phyloP scores from a whole-genome alignment of 2,888 invertebrate genomes.

The Eupeodes luniger region DNA sequence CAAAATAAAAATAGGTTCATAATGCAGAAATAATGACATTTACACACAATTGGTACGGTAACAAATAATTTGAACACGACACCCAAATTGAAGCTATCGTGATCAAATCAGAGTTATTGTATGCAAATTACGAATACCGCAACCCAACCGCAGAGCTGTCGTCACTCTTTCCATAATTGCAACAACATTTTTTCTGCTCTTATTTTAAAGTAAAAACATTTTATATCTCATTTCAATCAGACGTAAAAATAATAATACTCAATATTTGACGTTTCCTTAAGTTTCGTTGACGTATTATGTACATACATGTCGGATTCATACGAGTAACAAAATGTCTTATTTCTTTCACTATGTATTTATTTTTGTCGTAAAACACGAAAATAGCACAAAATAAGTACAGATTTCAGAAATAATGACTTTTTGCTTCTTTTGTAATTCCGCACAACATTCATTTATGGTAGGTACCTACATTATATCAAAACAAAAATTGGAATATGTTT shows the following conservation, averaged over 20 bases:
- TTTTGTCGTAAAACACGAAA: not conserved
- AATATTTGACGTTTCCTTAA: not conserved
- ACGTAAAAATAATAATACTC: not conserved
- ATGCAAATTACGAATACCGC: no score
- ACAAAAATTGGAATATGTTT: not conserved
- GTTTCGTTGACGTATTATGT: not conserved
- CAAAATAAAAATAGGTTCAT: not conserved
- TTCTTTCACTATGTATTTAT: not conserved
- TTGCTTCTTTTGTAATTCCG: not conserved
- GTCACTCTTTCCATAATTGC: no score
- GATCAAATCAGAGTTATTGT: not conserved
- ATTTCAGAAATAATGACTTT: not conserved
- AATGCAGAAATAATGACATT: conserved; percentile 9
- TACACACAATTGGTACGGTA: conserved; percentile 6
- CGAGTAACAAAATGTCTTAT: not conserved
- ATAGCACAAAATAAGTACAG: not conserved
- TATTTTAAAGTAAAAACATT: not conserved
- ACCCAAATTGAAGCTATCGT: not conserved
- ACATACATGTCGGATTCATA: not conserved
- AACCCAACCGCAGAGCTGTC: no score
- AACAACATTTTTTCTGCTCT: no score
- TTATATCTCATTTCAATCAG: not conserved
- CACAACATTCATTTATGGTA: not conserved
- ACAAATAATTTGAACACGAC: conserved; percentile 4
- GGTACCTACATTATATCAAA: not conserved